A percentile compares a stretch with the other conserved stretches of the same genome.
Evolutionary conservation across 2,797 vertebrate genomes (phyloP).

Genomic region (Centroberyx gerrardi): DNA sequence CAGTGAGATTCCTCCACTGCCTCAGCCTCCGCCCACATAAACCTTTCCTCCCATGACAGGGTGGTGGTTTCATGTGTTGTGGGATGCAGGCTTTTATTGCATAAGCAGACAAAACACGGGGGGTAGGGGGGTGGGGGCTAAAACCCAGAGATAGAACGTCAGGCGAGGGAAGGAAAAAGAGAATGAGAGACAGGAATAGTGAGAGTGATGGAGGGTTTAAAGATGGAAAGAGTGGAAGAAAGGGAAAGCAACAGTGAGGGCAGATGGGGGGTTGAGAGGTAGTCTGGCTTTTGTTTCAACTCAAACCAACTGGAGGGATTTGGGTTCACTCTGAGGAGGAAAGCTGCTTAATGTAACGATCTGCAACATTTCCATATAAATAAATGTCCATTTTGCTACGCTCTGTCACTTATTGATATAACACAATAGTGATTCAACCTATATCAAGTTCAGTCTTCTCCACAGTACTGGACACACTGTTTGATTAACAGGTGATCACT

Average conservation of each 20-base stretch:
- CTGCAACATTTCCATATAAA: no score
- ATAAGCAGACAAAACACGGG: constrained; percentile 67
- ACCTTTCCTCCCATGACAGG: constrained; percentile 53
- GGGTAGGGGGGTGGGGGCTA: constrained; percentile 12
- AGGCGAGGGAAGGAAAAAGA: constrained; percentile 5
- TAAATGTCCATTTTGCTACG: no score
- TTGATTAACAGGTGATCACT: no score
- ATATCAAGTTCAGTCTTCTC: no score
- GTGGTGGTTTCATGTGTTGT: constrained; percentile 39
- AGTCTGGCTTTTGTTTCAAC: no score
- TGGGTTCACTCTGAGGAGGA: no score
- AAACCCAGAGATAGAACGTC: not conserved
- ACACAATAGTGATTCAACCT: no score
- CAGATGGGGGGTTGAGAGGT: not conserved
- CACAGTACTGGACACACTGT: no score
- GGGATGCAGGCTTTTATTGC: constrained; percentile 56
- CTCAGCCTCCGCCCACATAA: constrained; percentile 66
- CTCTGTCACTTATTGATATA: no score
- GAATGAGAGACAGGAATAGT: constrained; percentile 20
- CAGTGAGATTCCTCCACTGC: constrained; percentile 55
- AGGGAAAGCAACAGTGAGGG: not conserved
- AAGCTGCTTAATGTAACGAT: no score
- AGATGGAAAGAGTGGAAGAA: not conserved
- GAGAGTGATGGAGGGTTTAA: constrained; percentile 10
- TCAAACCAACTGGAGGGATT: no score